phyloP scores from a whole-genome alignment of 1,140 invertebrate species.

The Drosophila virilis region DNA sequence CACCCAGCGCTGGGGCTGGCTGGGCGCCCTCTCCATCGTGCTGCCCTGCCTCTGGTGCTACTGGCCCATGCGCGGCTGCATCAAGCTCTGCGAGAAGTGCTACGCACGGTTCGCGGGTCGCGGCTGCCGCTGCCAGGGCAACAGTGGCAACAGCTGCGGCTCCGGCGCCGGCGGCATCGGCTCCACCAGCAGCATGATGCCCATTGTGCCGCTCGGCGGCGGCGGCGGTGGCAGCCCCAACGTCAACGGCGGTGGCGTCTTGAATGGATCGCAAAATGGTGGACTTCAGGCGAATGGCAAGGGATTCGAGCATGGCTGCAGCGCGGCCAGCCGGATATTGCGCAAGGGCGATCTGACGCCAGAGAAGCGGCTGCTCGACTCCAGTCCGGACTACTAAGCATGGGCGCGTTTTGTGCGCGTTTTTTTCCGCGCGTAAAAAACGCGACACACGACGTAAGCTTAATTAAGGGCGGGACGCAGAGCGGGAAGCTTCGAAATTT shows the following conservation, averaged over 20 bases:
- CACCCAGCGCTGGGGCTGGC: slow-evolving; percentile 92
- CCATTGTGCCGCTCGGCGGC: slow-evolving; percentile 81
- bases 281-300: slow-evolving; percentile 55
- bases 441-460: slow-evolving; percentile 18
- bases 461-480: background rate
- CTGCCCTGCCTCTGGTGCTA: slow-evolving; percentile 96
- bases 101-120: slow-evolving; percentile 91
- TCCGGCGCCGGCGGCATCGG: slow-evolving; percentile 24
- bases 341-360: slow-evolving; percentile 84
- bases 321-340: slow-evolving; percentile 75
- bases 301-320: slow-evolving; percentile 71
- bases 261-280: slow-evolving; percentile 7
- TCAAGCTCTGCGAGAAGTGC: slow-evolving; percentile 90
- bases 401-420: slow-evolving; percentile 44
- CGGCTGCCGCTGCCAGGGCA: slow-evolving; percentile 86
- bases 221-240: slow-evolving; percentile 7
- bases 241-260: slow-evolving; percentile 2
- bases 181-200: slow-evolving; percentile 83
- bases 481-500: background rate
- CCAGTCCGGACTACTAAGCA: slow-evolving; percentile 85
- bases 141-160: slow-evolving; percentile 48
- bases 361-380: slow-evolving; percentile 86
- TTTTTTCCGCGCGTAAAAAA: slow-evolving; percentile 64
- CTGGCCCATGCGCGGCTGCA: slow-evolving; percentile 94
- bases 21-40: slow-evolving; percentile 90